phyloP scores from a whole-genome alignment of 2,113 vertebrate species.

The Catharus bicknelli region DNA sequence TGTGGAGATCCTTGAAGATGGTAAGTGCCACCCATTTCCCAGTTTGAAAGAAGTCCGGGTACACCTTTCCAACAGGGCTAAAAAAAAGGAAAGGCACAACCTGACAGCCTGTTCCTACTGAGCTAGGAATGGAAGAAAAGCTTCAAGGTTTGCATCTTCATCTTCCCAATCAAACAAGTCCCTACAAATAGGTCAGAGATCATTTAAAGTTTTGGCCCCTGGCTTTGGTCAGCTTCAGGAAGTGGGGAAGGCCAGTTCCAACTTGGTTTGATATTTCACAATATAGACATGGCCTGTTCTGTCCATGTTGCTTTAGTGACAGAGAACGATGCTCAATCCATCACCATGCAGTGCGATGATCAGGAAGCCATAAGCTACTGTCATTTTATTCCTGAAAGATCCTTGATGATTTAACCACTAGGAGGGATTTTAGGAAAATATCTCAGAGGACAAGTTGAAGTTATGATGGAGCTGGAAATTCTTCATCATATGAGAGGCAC shows the following conservation, averaged over 20 bases:
- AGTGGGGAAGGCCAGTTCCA: neutral
- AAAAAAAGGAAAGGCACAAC: neutral
- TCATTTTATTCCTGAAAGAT: neutral
- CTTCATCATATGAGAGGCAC: neutral
- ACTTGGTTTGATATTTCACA: neutral
- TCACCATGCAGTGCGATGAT: neutral
- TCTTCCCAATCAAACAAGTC: neutral
- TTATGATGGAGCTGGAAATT: neutral
- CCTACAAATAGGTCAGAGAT: neutral
- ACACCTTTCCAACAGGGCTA: neutral
- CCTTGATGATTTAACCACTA: neutral
- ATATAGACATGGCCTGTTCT: neutral
- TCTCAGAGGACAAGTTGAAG: neutral
- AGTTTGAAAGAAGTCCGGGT: neutral
- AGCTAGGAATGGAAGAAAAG: neutral
- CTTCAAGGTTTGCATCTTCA: neutral
- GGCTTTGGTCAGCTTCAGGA: neutral
- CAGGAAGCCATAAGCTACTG: neutral
- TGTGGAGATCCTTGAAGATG: constrained; percentile 76
- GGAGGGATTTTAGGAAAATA: neutral
- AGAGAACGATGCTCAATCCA: neutral
- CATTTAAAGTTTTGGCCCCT: neutral
- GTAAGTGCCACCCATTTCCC: constrained; percentile 6
- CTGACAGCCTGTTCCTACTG: neutral
- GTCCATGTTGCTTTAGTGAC: neutral